Evolutionary conservation across 2,113 vertebrate genomes (phyloP), one percentile per base, ranked within the genome.

Genomic region (Pterocles burchelli): DNA sequence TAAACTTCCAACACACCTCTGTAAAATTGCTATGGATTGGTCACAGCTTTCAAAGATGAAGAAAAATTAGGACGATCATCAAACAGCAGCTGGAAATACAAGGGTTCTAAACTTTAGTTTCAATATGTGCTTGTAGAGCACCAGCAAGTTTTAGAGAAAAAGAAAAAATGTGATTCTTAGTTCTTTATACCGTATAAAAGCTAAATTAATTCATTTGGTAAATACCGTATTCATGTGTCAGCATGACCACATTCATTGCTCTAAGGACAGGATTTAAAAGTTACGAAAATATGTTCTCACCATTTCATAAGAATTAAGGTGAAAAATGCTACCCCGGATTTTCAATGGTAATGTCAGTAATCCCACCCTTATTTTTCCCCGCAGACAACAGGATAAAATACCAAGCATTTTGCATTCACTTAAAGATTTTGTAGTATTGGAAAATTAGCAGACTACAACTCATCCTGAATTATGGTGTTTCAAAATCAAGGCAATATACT

Each of bases 61-160:
- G 13, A 34, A 95, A 71, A 82, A 52, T 33, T 29, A 83, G 16
- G 22, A 72, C 1, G 2, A 74, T 45, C 12, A 77, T 73, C 43
- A 92, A 83, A 46, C 8, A 54, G 22, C 26, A 67, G 7, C 17
- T 71, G 38, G 33, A 67, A 90, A 79, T 6, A 5, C 26, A 68
- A 43, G 17, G 21, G 17, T 71, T 79, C 48, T 33, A 36, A 84
- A 6, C 65, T 76, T 21, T 28, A 18, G 81, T 93, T 87, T 78
- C 31, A 65, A 13, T 15, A 41, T 22, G 6, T 72, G 18, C n/a
- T 85, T 76, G 61, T 89, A 85, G 96, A 93, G 43, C 4, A 17
- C 63, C 88, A 81, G 76, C 86, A 93, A 96, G 34, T 95, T 95
- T 97, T 97, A 95, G 77, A 97, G 92, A 92, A 93, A 91, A 93